Evolutionary conservation across 1,140 invertebrate genomes (phyloP).

Genomic region (Dinothrombium tinctorium): DNA sequence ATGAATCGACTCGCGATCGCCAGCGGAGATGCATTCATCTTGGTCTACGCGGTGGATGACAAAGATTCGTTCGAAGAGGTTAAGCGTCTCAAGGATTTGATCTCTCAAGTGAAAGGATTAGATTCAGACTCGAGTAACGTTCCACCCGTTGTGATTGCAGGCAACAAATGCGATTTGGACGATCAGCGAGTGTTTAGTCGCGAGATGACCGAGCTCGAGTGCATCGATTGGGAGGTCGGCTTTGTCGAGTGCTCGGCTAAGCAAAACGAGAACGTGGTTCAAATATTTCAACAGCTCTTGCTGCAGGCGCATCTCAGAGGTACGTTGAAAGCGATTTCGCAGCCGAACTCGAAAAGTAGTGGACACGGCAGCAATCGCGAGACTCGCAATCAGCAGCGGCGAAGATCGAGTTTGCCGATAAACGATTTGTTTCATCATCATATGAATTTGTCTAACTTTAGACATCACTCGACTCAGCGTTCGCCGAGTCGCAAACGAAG

Average conservation of each 20-base stretch:
- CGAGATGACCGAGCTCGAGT: slow-evolving; percentile 53
- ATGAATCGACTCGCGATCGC: slow-evolving; percentile 61
- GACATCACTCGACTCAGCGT: not conserved
- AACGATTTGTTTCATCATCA: slow-evolving; percentile 1
- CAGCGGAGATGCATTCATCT: slow-evolving; percentile 63
- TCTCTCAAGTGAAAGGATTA: not conserved
- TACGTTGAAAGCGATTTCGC: not conserved
- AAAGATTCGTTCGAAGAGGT: slow-evolving; percentile 14
- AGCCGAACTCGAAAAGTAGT: not conserved
- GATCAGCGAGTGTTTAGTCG: slow-evolving; percentile 15
- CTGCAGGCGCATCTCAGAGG: slow-evolving; percentile 27
- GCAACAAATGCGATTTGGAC: slow-evolving; percentile 32
- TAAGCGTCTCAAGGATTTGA: not conserved
- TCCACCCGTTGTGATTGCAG: not conserved
- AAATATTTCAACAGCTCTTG: slow-evolving; percentile 44
- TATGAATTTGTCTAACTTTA: not conserved
- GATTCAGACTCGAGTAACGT: not conserved
- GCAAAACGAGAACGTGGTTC: slow-evolving; percentile 39
- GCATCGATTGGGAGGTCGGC: slow-evolving; percentile 66
- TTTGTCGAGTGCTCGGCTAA: slow-evolving; percentile 70
- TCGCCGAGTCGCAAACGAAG: not conserved
- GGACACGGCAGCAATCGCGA: too few species aligned
- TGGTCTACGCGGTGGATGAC: slow-evolving; percentile 37
- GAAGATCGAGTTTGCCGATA: not conserved
- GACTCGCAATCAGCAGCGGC: too few species aligned